phyloP scores from a whole-genome alignment of 2,888 invertebrate species.

The Nyleta sp. region DNA sequence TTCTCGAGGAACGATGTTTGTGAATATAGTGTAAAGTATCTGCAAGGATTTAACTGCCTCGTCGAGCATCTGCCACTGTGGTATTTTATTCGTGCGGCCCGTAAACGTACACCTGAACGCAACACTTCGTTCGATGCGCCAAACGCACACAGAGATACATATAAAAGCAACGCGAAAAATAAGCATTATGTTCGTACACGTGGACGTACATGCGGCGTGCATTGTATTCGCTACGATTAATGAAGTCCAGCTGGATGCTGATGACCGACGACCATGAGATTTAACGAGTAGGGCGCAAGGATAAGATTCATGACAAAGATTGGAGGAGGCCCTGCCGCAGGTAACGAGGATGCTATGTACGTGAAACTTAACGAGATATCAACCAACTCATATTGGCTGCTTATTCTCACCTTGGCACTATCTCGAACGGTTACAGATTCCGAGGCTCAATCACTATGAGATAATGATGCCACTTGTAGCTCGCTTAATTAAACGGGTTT shows the following conservation, averaged over 20 bases:
- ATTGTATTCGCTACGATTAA: constrained; percentile 63
- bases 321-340: constrained; percentile 60
- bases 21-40: constrained; percentile 65
- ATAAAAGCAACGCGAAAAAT: constrained; percentile 28
- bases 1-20: constrained; percentile 51
- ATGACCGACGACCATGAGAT: constrained; percentile 70
- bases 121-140: constrained; percentile 33
- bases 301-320: constrained; percentile 78
- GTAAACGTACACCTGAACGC: constrained; percentile 60
- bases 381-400: constrained; percentile 50
- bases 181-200: constrained; percentile 43
- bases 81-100: constrained; percentile 67
- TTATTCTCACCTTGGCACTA: constrained; percentile 56
- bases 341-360: constrained; percentile 52
- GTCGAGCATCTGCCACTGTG: constrained; percentile 69
- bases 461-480: constrained; percentile 44
- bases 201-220: constrained; percentile 39
- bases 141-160: constrained; percentile 28
- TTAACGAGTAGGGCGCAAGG: constrained; percentile 74
- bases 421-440: constrained; percentile 23
- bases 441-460: constrained; percentile 17
- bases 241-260: constrained; percentile 67
- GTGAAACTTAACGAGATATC: constrained; percentile 55
- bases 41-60: constrained; percentile 67
- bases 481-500: constrained; percentile 29